These are phyloP conservation scores for Arge pagana DNA, from an alignment of 2,888 invertebrate species.

Conservation along the genomic window DNA sequence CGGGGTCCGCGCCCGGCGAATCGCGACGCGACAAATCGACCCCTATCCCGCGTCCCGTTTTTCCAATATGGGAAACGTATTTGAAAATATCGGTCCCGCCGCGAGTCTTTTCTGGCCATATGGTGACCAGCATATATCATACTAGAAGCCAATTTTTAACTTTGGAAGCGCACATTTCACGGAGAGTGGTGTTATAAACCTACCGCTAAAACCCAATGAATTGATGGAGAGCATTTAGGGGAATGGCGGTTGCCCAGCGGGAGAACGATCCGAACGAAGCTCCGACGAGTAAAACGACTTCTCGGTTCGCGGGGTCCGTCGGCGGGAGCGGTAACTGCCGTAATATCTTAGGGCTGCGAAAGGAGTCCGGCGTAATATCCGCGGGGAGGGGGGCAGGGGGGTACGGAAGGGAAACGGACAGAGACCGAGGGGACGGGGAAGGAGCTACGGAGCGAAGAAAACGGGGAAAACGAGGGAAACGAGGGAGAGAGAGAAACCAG, in stretches of 20 bases:
- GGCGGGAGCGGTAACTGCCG: conserved; percentile 42
- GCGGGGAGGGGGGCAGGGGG: too few species aligned
- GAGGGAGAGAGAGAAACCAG: too few species aligned
- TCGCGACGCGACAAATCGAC: conserved; percentile 39
- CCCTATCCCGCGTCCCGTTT: conserved; percentile 18
- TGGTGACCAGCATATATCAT: conserved; percentile 50
- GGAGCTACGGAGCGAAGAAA: too few species aligned
- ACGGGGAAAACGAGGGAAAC: too few species aligned
- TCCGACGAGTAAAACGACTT: conserved; percentile 5
- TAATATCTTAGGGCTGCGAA: conserved; percentile 50
- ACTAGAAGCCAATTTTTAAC: conserved; percentile 54
- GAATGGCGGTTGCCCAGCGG: conserved; percentile 4
- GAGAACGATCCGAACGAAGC: conserved; percentile 6
- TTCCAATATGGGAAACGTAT: conserved; percentile 25
- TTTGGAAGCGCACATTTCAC: conserved; percentile 44
- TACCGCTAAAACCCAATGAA: conserved; percentile 36
- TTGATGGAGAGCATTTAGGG: conserved; percentile 31
- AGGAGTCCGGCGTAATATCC: too few species aligned
- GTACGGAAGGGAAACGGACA: too few species aligned
- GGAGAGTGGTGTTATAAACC: conserved; percentile 24
- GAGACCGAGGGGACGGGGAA: too few species aligned
- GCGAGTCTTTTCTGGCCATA: conserved; percentile 45
- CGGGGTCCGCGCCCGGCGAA: conserved; percentile 38
- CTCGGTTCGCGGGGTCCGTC: conserved; percentile 18
- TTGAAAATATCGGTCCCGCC: conserved; percentile 42